These are phyloP conservation scores for Acromyrmex echinatior DNA, from an alignment of 1,140 invertebrate species.

Conservation along the genomic window DNA sequence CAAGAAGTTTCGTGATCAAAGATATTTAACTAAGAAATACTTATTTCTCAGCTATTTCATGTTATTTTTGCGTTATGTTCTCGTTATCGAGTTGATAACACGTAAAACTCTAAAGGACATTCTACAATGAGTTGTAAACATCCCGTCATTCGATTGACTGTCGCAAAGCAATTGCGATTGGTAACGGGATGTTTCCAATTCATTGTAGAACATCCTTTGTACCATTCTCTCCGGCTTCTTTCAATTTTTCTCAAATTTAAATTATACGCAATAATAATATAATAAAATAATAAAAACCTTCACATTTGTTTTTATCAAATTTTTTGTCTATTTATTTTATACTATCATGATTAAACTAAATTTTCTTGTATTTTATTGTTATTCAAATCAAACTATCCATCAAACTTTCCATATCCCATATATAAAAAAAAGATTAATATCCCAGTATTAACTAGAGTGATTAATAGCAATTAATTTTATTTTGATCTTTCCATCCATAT, in stretches of 20 bases:
- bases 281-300: not conserved
- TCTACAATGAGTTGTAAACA: too few species aligned
- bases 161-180: too few species aligned
- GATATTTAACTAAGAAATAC: constrained; percentile 15
- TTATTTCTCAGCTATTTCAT: not conserved
- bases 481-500: not conserved
- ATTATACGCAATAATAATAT: not conserved
- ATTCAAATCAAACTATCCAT: not conserved
- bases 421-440: not conserved
- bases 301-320: not conserved
- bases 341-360: constrained; percentile 1
- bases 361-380: too few species aligned
- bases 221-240: not conserved
- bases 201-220: too few species aligned
- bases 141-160: too few species aligned
- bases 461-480: not conserved
- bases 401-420: not conserved
- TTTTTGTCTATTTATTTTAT: not conserved
- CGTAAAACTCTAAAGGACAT: not conserved
- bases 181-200: too few species aligned
- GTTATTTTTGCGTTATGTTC: not conserved
- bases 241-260: not conserved
- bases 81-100: not conserved
- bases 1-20: not conserved
- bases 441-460: not conserved